These are phyloP conservation scores for Hyaena hyaena DNA, from an alignment of 2,113 vertebrate genomes.

Conservation along the genomic window DNA sequence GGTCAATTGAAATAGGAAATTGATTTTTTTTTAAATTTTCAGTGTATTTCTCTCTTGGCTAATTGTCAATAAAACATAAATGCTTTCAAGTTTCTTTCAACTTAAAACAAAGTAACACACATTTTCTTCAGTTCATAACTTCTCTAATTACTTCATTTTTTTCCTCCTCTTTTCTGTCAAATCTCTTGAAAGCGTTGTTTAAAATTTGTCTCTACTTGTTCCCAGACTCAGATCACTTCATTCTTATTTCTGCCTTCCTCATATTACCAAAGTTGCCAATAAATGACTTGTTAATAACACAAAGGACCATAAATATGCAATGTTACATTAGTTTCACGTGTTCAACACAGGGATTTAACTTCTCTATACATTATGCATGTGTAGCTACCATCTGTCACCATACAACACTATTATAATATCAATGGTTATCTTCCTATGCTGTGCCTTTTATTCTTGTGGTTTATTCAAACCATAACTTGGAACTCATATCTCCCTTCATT, in stretches of 20 bases:
- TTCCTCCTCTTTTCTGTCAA: background rate
- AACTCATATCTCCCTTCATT: too few species aligned
- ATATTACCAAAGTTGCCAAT: background rate
- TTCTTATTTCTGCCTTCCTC: background rate
- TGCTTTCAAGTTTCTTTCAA: background rate
- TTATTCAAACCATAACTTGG: too few species aligned
- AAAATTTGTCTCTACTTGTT: background rate
- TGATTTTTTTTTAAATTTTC: background rate
- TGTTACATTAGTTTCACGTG: too few species aligned
- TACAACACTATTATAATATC: too few species aligned
- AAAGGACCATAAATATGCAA: background rate
- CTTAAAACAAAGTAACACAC: background rate
- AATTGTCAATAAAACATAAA: background rate
- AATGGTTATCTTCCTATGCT: too few species aligned
- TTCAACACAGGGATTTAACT: too few species aligned
- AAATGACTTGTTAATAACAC: background rate
- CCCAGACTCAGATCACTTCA: background rate
- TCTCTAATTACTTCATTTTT: background rate
- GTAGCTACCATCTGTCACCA: too few species aligned
- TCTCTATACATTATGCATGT: too few species aligned
- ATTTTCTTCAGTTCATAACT: background rate
- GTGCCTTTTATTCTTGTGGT: too few species aligned
- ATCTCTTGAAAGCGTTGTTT: background rate
- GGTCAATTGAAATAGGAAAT: background rate
- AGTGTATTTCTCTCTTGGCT: background rate